phyloP scores from a whole-genome alignment of 35 echinoderm and acorn worm genomes.

The Apostichopus japonicus region DNA sequence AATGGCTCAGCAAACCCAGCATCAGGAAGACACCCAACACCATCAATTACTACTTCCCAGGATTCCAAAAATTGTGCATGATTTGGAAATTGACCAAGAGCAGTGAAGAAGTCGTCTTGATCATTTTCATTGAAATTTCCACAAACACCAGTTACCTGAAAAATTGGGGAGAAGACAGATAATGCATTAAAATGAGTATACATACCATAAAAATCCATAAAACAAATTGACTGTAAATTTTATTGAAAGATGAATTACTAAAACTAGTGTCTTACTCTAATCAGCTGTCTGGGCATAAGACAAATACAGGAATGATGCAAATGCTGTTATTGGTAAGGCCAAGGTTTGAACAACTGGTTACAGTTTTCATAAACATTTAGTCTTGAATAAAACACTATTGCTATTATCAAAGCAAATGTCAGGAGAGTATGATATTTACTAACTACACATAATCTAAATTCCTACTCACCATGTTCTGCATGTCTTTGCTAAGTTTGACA shows the following conservation, averaged over 20 bases:
- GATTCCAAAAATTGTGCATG: slow-evolving; percentile 29
- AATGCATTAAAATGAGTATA: background rate
- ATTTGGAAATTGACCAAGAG: slow-evolving; percentile 9
- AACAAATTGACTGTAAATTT: background rate
- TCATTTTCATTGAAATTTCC: slow-evolving; percentile 52
- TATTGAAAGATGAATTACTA: too few relatives aligned
- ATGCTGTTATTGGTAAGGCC: too few relatives aligned
- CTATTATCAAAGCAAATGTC: too few relatives aligned
- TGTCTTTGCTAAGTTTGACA: slow-evolving; percentile 7
- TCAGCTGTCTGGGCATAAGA: too few relatives aligned
- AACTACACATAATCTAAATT: background rate
- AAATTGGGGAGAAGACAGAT: background rate
- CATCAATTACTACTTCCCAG: background rate
- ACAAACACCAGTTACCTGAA: slow-evolving; percentile 49
- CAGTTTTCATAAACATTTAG: too few relatives aligned
- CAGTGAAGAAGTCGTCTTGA: slow-evolving; percentile 30
- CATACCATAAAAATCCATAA: background rate
- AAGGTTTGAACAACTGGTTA: too few relatives aligned
- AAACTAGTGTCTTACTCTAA: too few relatives aligned
- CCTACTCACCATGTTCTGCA: slow-evolving; percentile 32
- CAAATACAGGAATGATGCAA: too few relatives aligned
- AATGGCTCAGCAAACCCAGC: slow-evolving; percentile 29
- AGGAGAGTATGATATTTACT: too few relatives aligned
- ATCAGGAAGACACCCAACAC: slow-evolving; percentile 4
- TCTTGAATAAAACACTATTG: too few relatives aligned